A percentile compares a stretch with the other conserved stretches of the same genome.
phyloP scores from a whole-genome alignment of 2,888 invertebrate genomes.

The Ethmia dodecea region DNA sequence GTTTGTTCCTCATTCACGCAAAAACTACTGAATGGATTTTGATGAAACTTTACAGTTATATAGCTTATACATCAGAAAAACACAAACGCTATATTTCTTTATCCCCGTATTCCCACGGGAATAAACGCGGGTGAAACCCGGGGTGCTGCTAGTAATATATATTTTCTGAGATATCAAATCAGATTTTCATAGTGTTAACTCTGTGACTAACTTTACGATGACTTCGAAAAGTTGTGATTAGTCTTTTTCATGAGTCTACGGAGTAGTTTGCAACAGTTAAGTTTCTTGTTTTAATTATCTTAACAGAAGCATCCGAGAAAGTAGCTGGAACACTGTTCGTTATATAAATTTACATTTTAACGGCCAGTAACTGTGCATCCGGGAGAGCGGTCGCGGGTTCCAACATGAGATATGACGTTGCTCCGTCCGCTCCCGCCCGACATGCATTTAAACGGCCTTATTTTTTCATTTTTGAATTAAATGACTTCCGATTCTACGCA shows the following conservation, averaged over 20 bases:
- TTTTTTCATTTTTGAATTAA: slow-evolving; percentile 32
- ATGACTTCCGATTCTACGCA: too few species aligned
- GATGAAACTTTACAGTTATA: too few species aligned
- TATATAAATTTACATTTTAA: slow-evolving; percentile 48
- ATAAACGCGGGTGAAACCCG: too few species aligned
- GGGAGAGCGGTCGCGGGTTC: slow-evolving; percentile 22
- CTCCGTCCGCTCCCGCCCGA: slow-evolving; percentile 21
- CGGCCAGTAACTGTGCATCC: slow-evolving; percentile 39
- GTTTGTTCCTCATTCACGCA: too few species aligned
- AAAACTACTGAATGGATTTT: too few species aligned
- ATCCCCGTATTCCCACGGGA: too few species aligned
- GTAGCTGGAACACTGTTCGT: slow-evolving; percentile 29
- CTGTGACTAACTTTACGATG: too few species aligned
- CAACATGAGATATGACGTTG: slow-evolving; percentile 31
- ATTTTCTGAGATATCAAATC: too few species aligned
- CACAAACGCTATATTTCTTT: too few species aligned
- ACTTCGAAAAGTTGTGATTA: neutral
- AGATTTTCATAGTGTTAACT: too few species aligned
- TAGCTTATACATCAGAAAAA: too few species aligned
- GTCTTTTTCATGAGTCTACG: slow-evolving; percentile 7
- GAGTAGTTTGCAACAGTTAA: slow-evolving; percentile 17
- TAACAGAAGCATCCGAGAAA: slow-evolving; percentile 18
- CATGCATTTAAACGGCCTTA: slow-evolving; percentile 50
- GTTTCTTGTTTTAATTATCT: slow-evolving; percentile 32
- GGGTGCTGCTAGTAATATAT: too few species aligned